phyloP scores from a whole-genome alignment of 2,888 invertebrate genomes.

The Agonopterix subpropinquella region DNA sequence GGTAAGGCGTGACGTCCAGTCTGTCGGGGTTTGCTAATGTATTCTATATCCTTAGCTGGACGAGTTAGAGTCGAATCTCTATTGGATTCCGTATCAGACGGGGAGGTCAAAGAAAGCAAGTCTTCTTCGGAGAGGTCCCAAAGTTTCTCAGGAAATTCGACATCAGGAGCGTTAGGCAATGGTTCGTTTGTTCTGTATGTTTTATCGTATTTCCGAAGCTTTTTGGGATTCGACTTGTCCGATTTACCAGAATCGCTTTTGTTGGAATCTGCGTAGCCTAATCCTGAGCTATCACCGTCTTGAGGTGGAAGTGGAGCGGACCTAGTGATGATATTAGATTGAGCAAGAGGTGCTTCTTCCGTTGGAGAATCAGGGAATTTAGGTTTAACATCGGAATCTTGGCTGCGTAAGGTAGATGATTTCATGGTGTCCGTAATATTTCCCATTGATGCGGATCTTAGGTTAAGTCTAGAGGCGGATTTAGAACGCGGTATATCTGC shows the following conservation, averaged over 20 bases:
- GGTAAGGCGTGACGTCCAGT: slow-evolving; percentile 74
- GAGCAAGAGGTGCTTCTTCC: slow-evolving; percentile 44
- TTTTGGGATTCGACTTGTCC: slow-evolving; percentile 75
- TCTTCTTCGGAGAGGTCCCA: slow-evolving; percentile 85
- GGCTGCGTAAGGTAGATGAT: slow-evolving; percentile 54
- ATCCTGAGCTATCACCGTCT: slow-evolving; percentile 67
- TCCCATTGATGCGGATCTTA: slow-evolving; percentile 70
- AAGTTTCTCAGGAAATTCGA: slow-evolving; percentile 87
- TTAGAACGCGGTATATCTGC: slow-evolving; percentile 74
- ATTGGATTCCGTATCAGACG: slow-evolving; percentile 77
- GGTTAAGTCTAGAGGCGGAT: slow-evolving; percentile 75
- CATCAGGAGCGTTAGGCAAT: slow-evolving; percentile 81
- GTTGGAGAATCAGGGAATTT: slow-evolving; percentile 55
- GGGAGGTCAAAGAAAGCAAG: slow-evolving; percentile 68
- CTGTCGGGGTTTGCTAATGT: slow-evolving; percentile 75
- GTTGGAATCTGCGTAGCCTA: slow-evolving; percentile 71
- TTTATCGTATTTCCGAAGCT: slow-evolving; percentile 85
- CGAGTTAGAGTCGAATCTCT: slow-evolving; percentile 71
- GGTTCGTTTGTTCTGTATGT: slow-evolving; percentile 91
- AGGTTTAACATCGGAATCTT: slow-evolving; percentile 47
- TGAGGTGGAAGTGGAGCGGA: slow-evolving; percentile 46
- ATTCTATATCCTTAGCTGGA: slow-evolving; percentile 78
- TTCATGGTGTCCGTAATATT: slow-evolving; percentile 69
- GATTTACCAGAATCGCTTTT: slow-evolving; percentile 69
- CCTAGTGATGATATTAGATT: slow-evolving; percentile 31